Conservation (phyloP, 2,113 vertebrate genomes). For the Equus przewalskii region DNA sequence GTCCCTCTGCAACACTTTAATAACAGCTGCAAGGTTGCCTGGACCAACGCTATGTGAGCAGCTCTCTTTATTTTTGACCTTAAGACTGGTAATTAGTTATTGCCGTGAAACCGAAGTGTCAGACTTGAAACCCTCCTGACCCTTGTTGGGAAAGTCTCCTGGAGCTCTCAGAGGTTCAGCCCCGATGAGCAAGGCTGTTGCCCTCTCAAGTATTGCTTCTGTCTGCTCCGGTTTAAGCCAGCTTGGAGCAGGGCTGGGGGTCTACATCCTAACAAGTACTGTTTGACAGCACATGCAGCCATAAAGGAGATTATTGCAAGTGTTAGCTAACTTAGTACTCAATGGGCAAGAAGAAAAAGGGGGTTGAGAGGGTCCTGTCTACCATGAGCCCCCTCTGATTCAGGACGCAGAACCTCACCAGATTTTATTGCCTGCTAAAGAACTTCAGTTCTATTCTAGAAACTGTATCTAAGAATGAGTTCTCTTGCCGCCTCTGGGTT, state of each 20-base stretch:
- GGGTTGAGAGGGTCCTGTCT: not conserved
- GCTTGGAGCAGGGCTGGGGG: not conserved
- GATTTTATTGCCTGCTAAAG: not conserved
- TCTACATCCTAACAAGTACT: not conserved
- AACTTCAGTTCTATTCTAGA: not conserved
- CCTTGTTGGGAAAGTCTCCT: conserved; percentile 42
- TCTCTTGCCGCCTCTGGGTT: not conserved
- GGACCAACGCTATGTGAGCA: not conserved
- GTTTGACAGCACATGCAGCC: not conserved
- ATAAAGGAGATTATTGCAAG: not conserved
- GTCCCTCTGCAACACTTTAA: not conserved
- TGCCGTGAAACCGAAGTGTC: not conserved
- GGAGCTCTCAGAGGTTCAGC: not conserved
- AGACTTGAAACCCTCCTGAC: conserved; percentile 21
- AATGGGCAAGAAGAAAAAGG: not conserved
- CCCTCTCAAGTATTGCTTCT: not conserved
- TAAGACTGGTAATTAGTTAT: conserved; percentile 36
- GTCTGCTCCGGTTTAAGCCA: conserved; percentile 64
- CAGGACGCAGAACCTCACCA: not conserved
- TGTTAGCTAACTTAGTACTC: not conserved
- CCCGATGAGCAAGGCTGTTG: not conserved
- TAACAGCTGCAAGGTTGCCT: not conserved
- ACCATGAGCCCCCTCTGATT: not conserved
- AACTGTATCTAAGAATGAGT: not conserved
- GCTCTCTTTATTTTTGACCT: not conserved